Conservation (phyloP, 2,888 invertebrate genomes). For the Dynastes tityus region DNA sequence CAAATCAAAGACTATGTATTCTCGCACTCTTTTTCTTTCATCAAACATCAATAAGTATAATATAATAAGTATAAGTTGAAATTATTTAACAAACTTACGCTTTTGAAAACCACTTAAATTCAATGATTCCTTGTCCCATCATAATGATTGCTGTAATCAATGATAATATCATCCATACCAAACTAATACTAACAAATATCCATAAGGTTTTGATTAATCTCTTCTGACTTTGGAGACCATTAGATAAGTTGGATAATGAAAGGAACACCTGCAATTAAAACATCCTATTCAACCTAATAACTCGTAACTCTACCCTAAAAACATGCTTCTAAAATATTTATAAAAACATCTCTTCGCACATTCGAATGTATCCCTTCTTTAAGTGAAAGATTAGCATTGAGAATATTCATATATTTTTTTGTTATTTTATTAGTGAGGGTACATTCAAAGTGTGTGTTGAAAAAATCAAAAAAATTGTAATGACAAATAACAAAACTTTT, state of each 20-base stretch:
- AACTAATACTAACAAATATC: constrained; percentile 80
- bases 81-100: constrained; percentile 68
- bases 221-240: constrained; percentile 79
- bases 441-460: too few species aligned
- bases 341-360: background rate
- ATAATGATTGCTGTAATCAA: constrained; percentile 78
- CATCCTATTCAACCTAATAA: background rate
- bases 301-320: background rate
- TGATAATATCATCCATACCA: constrained; percentile 81
- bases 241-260: constrained; percentile 79
- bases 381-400: background rate
- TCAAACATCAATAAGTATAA: too few species aligned
- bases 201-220: constrained; percentile 81
- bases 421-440: too few species aligned
- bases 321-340: background rate
- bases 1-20: too few species aligned
- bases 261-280: constrained; percentile 77
- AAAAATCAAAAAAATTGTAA: too few species aligned
- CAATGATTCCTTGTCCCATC: constrained; percentile 76
- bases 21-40: too few species aligned
- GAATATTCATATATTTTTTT: background rate
- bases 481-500: too few species aligned
- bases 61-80: too few species aligned
- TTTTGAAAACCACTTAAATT: constrained; percentile 78
- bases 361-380: background rate